Evolutionary conservation across 2,113 vertebrate genomes (phyloP).

Genomic region (Aspiorhynchus laticeps): DNA sequence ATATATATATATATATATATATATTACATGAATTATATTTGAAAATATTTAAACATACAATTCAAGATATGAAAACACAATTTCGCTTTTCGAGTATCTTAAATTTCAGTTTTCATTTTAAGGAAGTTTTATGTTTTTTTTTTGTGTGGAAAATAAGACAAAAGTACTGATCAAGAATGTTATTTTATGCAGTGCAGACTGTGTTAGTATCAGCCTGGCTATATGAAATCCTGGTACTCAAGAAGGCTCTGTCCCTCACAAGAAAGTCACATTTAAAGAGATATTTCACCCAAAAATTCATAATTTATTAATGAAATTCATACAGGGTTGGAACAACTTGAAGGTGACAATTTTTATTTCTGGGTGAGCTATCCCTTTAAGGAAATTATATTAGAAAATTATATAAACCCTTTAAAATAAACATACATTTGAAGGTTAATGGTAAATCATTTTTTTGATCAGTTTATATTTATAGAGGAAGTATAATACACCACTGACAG

Average conservation of each 20-base stretch:
- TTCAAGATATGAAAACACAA: no score
- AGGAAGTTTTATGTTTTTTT: background rate
- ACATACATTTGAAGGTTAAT: background rate
- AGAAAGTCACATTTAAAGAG: background rate
- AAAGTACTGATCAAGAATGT: background rate
- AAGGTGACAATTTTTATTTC: background rate
- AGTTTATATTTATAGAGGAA: slow-evolving; percentile 36
- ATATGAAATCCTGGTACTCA: background rate
- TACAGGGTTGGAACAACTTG: background rate
- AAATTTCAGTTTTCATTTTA: no score
- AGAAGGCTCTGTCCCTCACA: background rate
- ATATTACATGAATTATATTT: background rate
- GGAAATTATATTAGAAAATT: background rate
- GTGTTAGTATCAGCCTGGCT: background rate
- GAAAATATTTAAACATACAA: background rate
- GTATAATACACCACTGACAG: slow-evolving; percentile 19
- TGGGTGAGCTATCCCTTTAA: background rate
- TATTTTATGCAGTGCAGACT: background rate
- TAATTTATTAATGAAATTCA: background rate
- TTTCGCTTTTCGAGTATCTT: no score
- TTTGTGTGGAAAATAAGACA: background rate
- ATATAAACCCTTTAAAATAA: background rate
- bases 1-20: no score
- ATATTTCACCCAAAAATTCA: background rate
- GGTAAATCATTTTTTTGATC: background rate